These are phyloP conservation scores for Cariama cristata DNA, from an alignment of 2,113 vertebrate genomes.

Conservation along the genomic window DNA sequence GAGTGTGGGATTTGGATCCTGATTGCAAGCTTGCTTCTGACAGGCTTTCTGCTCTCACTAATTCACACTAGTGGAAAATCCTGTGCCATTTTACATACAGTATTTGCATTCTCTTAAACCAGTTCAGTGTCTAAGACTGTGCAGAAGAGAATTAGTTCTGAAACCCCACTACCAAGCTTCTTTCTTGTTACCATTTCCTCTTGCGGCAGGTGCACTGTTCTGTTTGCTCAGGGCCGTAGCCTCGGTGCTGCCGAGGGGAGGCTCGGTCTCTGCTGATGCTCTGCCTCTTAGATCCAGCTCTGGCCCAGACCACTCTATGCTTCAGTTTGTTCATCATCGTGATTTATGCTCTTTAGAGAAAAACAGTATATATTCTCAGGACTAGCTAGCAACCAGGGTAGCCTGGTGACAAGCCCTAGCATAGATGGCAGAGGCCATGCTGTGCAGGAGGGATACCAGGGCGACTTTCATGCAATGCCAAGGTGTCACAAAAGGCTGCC, in stretches of 20 bases:
- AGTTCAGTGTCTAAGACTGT: not conserved
- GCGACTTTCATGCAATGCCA: too few relatives aligned
- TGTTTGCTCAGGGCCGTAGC: not conserved
- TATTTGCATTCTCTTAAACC: not conserved
- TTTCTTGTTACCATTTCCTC: not conserved
- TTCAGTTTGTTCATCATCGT: not conserved
- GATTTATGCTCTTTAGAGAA: not conserved
- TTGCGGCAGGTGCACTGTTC: accelerated
- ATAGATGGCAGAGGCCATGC: not conserved
- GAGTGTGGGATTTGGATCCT: not conserved
- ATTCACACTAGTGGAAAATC: not conserved
- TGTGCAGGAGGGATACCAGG: not conserved
- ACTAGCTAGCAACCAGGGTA: not conserved
- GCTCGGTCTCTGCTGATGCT: too few relatives aligned
- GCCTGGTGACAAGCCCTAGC: not conserved
- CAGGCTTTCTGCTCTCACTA: not conserved
- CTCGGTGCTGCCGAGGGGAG: not conserved
- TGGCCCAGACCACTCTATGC: not conserved
- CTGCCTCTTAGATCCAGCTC: not conserved
- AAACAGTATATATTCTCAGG: not conserved
- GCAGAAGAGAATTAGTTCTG: not conserved
- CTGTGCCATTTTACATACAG: not conserved
- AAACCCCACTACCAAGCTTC: not conserved
- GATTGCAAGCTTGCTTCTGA: not conserved
- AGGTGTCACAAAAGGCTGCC: too few relatives aligned